These are phyloP conservation scores for Procambarus clarkii DNA, from an alignment of 1,140 invertebrate genomes.

Conservation along the genomic window DNA sequence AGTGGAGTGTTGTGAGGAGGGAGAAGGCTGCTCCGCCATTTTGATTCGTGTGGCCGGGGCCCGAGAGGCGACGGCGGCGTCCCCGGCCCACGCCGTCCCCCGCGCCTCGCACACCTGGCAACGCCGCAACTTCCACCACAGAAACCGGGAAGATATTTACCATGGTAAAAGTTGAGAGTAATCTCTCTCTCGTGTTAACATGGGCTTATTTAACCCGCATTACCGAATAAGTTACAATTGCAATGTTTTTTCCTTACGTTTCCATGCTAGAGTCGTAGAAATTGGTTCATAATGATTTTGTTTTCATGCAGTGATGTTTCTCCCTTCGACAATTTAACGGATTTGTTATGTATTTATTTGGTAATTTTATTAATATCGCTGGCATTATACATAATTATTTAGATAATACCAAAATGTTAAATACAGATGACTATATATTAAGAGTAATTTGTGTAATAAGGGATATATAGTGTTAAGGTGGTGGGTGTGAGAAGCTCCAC, in stretches of 20 bases:
- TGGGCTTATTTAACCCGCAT: neutral
- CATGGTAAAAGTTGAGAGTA: constrained; percentile 7
- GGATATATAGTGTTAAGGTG: constrained; percentile 25
- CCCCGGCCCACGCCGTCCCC: neutral
- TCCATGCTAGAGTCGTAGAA: neutral
- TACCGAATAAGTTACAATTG: neutral
- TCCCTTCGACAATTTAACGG: neutral
- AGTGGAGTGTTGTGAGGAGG: neutral
- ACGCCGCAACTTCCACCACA: constrained; percentile 28
- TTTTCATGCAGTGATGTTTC: constrained; percentile 51
- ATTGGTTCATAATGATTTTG: neutral
- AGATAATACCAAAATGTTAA: neutral
- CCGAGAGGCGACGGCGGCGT: constrained; percentile 60
- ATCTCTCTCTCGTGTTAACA: neutral
- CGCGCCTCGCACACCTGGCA: constrained; percentile 45
- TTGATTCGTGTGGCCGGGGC: constrained; percentile 61
- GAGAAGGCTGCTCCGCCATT: constrained; percentile 57
- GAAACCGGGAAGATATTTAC: constrained; percentile 45
- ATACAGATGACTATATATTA: neutral
- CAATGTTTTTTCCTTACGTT: neutral
- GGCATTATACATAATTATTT: neutral
- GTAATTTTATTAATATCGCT: neutral
- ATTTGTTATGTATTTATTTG: neutral
- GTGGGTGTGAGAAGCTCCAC: constrained; percentile 31
- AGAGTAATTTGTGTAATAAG: neutral